phyloP scores from a whole-genome alignment of 1,140 invertebrate species.

The Halictus rubicundus region DNA sequence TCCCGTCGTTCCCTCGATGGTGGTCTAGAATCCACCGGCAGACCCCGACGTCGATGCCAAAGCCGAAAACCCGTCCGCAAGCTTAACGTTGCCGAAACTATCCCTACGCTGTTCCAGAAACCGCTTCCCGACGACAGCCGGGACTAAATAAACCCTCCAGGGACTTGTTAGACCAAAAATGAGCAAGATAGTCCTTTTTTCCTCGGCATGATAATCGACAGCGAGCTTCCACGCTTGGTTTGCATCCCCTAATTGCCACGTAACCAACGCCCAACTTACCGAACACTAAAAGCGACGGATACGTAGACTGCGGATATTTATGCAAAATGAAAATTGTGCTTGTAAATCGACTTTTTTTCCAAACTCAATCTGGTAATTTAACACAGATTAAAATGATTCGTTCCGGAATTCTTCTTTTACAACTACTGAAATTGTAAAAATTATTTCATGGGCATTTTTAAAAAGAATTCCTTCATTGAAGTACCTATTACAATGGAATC shows the following conservation, averaged over 20 bases:
- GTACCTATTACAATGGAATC: too few species aligned
- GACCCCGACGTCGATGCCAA: conserved; percentile 8
- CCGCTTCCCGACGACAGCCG: not conserved
- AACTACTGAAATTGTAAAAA: too few species aligned
- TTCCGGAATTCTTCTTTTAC: too few species aligned
- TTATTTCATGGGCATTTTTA: too few species aligned
- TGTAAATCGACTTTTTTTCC: too few species aligned
- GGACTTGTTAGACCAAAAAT: conserved; percentile 55
- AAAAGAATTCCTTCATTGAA: too few species aligned
- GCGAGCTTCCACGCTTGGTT: not conserved
- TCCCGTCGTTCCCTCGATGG: conserved; percentile 31
- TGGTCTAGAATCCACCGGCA: not conserved
- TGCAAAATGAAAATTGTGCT: too few species aligned
- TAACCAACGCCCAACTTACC: too few species aligned
- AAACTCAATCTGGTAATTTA: too few species aligned
- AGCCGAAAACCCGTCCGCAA: conserved; percentile 30
- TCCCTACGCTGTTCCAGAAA: conserved; percentile 5
- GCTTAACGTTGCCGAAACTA: conserved; percentile 31
- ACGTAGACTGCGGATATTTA: too few species aligned
- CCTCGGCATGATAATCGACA: not conserved
- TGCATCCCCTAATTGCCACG: not conserved
- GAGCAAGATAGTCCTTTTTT: not conserved
- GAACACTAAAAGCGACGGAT: too few species aligned
- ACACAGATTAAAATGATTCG: too few species aligned
- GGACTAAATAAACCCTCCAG: conserved; percentile 30